Evolutionary conservation across 1,140 invertebrate species (phyloP).

Genomic region (Gryllus bimaculatus): DNA sequence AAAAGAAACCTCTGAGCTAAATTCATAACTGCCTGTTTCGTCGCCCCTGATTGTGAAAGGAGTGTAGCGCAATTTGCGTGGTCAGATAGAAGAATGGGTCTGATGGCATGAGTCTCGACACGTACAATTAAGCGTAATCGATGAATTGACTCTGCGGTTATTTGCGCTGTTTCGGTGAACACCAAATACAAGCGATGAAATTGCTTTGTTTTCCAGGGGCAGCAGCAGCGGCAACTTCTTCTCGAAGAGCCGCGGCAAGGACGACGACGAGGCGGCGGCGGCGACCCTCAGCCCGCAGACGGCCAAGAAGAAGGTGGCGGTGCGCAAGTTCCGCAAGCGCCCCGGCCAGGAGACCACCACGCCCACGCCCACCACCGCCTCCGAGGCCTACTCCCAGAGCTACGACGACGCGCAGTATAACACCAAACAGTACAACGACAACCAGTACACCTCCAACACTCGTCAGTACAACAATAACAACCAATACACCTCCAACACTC

Average conservation of each 20-base stretch:
- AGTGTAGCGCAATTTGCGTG: too few species aligned
- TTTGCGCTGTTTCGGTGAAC: too few species aligned
- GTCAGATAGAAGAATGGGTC: too few species aligned
- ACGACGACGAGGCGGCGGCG: conserved; percentile 33
- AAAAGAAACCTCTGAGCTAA: too few species aligned
- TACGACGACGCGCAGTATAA: conserved; percentile 18
- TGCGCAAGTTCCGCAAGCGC: conserved; percentile 19
- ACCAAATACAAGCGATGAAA: too few species aligned
- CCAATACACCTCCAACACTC: conserved; percentile 28
- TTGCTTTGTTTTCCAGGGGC: conserved; percentile 29
- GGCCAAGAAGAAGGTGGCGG: conserved; percentile 19
- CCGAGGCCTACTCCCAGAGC: conserved; percentile 3
- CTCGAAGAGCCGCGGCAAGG: conserved; percentile 47
- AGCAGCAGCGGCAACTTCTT: conserved; percentile 59
- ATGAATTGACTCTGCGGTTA: too few species aligned
- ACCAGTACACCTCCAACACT: conserved; percentile 12
- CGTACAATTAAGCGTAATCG: too few species aligned
- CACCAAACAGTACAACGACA: conserved; percentile 12
- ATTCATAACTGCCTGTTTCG: too few species aligned
- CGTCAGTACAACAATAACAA: conserved; percentile 18
- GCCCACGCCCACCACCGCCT: conserved; percentile 8
- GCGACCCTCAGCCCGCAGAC: neutral
- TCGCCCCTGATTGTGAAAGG: too few species aligned
- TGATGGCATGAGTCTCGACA: too few species aligned
- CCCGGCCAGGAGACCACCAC: conserved; percentile 15